Base-by-base conservation (phyloP, 2,797 vertebrate genomes). In the Sebastes baramenuke region DNA sequence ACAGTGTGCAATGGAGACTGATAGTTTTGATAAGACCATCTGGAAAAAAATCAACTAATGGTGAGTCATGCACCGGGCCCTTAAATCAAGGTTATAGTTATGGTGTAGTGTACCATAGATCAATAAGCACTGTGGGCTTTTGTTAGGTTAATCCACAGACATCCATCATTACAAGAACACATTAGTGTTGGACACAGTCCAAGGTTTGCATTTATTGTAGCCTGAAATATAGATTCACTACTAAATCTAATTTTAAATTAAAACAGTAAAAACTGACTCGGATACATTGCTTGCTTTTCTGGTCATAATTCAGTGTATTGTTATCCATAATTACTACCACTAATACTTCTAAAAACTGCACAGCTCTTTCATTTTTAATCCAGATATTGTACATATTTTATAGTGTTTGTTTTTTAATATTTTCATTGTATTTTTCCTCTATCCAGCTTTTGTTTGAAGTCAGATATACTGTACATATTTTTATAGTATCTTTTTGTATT, bases 101-200 rank as follows among this genome's bases (percentile, higher is more conserved):
- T 67, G 32, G 72, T 59, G 59, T 14, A 18, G 25, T 12, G 42
- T 13, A 27, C 42, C 42, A 59, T 76, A 83, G 75, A 88, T 87
- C 72, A 70, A 4, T 24, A 20, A 67, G 27, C 7, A 54, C 69
- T 72, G 32, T 58, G 58, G 72, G 55, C 81, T 30, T 81, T 79
- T 76, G 75, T 85, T 64, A 3, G 72, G 54, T 38, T 24, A 24
- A 46, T 69, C 64, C 68, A 64, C 78, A 46, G 22, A 69, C 81
- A 91, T 87, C 66, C 52, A 86, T 93, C 87, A 89, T 88, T 67
- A 65, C 71, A 75, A 65, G 67, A 75, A 74, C 78, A 81, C 85
- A 90, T 88, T 84, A 84, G 85, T 49, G 75, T 72, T 92, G 91
- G 92, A 90, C 27, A 16, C 27, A 77, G 67, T 83, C 92, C 92